These are phyloP conservation scores for Embidobia sp. DNA, from an alignment of 2,888 invertebrate species.

Conservation along the genomic window DNA sequence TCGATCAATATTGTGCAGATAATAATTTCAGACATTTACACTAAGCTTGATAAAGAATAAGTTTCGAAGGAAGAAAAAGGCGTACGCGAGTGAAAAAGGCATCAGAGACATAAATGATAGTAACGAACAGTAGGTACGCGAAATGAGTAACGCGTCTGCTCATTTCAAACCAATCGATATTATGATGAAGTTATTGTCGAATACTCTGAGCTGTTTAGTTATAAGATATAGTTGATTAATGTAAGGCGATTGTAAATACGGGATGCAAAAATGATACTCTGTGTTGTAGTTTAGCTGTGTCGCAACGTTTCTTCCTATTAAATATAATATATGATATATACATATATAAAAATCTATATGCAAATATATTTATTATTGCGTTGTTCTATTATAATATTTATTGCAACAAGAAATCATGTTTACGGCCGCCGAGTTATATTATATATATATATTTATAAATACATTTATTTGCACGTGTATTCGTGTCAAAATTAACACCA, in stretches of 20 bases:
- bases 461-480: conserved; percentile 59
- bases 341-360: conserved; percentile 71
- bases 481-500: conserved; percentile 69
- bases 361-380: conserved; percentile 80
- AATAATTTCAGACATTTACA: no score
- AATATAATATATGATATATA: conserved; percentile 73
- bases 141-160: conserved; percentile 31
- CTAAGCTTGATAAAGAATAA: no score
- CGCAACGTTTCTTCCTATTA: conserved; percentile 80
- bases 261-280: conserved; percentile 68
- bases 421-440: conserved; percentile 66
- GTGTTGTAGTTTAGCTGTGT: conserved; percentile 80
- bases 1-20: no score
- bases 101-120: conserved; percentile 9
- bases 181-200: conserved; percentile 48
- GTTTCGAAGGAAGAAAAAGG: no score
- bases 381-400: conserved; percentile 81
- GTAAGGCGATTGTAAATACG: conserved; percentile 75
- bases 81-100: no score
- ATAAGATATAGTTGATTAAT: conserved; percentile 73
- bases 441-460: conserved; percentile 50
- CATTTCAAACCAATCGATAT: conserved; percentile 52
- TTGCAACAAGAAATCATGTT: conserved; percentile 77
- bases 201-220: conserved; percentile 68
- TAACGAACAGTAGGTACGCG: not conserved